Evolutionary conservation across 2,113 vertebrate genomes (phyloP).

Genomic region (Ceuthmochares aereus): DNA sequence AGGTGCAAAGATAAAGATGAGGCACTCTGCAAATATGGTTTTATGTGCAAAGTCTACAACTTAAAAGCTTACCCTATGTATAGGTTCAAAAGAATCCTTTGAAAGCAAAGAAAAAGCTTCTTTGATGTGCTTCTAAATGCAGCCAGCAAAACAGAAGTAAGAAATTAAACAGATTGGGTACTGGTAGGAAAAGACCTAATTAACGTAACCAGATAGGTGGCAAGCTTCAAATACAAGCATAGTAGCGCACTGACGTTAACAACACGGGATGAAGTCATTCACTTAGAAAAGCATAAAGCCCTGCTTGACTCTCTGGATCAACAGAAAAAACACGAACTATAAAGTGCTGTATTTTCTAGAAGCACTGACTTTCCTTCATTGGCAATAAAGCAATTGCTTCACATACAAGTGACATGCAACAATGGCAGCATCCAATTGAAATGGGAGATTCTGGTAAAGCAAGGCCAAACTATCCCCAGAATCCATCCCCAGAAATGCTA

Average conservation of each 20-base stretch:
- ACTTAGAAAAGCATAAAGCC: background rate
- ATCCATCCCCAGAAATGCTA: background rate
- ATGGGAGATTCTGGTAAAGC: background rate
- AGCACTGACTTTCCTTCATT: background rate
- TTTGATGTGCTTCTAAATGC: conserved; percentile 21
- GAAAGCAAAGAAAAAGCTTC: background rate
- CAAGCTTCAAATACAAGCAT: background rate
- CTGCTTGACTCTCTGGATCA: background rate
- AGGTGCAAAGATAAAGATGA: background rate
- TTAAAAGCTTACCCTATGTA: conserved; percentile 9
- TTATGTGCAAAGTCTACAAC: background rate
- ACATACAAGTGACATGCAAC: background rate
- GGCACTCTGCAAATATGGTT: background rate
- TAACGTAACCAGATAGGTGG: background rate
- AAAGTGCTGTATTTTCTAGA: background rate
- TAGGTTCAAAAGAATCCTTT: conserved; percentile 21
- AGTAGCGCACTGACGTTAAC: background rate
- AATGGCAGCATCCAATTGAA: background rate
- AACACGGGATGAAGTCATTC: background rate
- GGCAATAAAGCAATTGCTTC: background rate
- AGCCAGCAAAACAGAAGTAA: background rate
- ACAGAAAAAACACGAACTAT: background rate
- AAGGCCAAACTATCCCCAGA: background rate
- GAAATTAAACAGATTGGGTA: background rate
- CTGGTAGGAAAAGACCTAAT: conserved; percentile 5